Evolutionary conservation across 2,797 vertebrate species (phyloP).

Genomic region (Premnoplex brunnescens): DNA sequence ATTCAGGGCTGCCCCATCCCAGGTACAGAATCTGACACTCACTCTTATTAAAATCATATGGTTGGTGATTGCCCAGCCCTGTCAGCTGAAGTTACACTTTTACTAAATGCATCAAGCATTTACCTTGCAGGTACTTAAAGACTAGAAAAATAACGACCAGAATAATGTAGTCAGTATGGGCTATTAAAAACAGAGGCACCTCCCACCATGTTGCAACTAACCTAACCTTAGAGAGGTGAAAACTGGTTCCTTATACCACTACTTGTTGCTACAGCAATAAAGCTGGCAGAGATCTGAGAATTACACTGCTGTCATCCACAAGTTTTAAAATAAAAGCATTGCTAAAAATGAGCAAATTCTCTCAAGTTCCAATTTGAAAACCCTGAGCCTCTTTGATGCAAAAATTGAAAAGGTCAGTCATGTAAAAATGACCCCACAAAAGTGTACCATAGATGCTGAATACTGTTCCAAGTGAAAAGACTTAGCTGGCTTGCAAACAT

Average conservation of each 20-base stretch:
- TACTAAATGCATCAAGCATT: neutral
- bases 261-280: conserved; percentile 7
- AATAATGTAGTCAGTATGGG: neutral
- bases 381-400: neutral
- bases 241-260: neutral
- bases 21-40: neutral
- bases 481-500: neutral
- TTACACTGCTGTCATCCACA: neutral
- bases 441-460: neutral
- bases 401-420: neutral
- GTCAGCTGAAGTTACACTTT: neutral
- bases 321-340: conserved; percentile 3
- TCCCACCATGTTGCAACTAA: neutral
- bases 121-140: neutral
- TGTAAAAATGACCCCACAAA: neutral
- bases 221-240: neutral
- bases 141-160: neutral
- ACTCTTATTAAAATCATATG: neutral
- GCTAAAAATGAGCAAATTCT: neutral
- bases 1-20: too few relatives aligned
- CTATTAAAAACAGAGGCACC: neutral
- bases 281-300: neutral
- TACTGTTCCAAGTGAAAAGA: neutral
- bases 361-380: neutral
- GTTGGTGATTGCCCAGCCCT: neutral